Evolutionary conservation across 1,140 invertebrate genomes (phyloP).

Genomic region (Rhynchophorus ferrugineus): DNA sequence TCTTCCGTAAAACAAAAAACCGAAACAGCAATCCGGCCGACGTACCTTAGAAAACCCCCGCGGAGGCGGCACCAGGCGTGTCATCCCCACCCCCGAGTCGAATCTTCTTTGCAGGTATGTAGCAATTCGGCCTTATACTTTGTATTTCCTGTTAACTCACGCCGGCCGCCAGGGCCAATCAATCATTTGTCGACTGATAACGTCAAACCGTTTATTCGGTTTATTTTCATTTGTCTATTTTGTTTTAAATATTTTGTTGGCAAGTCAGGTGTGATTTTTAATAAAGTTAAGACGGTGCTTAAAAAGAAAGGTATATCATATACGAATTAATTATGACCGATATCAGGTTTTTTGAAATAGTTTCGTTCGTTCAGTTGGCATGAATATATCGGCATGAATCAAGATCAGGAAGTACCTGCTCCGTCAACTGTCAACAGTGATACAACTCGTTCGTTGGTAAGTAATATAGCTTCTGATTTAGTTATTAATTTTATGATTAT

Average conservation of each 20-base stretch:
- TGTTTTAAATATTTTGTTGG: background rate
- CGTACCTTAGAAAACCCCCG: constrained; percentile 21
- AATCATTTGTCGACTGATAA: background rate
- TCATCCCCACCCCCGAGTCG: constrained; percentile 24
- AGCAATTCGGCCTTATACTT: constrained; percentile 24
- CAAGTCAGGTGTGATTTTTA: background rate
- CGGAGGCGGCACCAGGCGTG: constrained; percentile 34
- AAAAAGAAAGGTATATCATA: no score
- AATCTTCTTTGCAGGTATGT: constrained; percentile 29
- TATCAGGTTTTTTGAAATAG: no score
- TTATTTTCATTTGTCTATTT: background rate
- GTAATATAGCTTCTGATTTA: background rate
- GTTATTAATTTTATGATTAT: background rate
- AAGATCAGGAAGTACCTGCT: constrained; percentile 38
- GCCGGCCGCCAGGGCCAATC: constrained; percentile 8
- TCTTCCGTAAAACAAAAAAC: no score
- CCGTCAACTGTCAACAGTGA: constrained; percentile 11
- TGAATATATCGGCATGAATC: constrained; percentile 29
- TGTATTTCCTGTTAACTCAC: constrained; percentile 17
- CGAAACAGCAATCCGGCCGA: no score
- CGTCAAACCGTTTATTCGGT: background rate
- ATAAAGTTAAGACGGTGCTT: no score
- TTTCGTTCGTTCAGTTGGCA: no score
- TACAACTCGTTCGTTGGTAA: constrained; percentile 12
- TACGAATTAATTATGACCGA: no score